Evolutionary conservation across 2,797 vertebrate species (phyloP), one percentile per base, ranked within the genome.

Genomic region (Limosa lapponica): DNA sequence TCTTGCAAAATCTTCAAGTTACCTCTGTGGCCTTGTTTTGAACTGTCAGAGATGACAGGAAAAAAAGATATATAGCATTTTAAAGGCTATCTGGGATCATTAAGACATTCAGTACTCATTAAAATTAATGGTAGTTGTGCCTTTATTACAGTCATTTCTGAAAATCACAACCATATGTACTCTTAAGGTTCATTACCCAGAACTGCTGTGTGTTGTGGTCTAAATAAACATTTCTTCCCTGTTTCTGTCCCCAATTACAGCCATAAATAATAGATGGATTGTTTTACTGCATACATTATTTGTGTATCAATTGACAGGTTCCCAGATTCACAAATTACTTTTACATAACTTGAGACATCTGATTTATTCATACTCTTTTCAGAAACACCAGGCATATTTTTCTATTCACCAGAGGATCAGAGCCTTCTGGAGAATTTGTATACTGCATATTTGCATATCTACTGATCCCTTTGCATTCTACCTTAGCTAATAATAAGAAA

Each of bases 331-430:
- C 34, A 84, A 80, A 79, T 90, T 94, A 67, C 64, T 90, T 95
- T 85, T 92, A 54, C 37, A 64, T 89, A 87, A 75, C 70, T 84
- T 66, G 34, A 73, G 75, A 85, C 6, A 55, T 91, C 70, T 92
- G 80, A 94, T 94, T 95, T 92, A 91, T 95, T 96, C 91, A 74
- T 44, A 34, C 5, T 34, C 43, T 93, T 92, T 92, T 92, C 59
- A 95, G 55, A 93, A 95, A 65, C 28, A 44, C 17, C 25, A 51
- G 27, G 9, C 25, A 19, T 74, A 66, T 65, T 84, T 95, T 95
- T 85, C 51, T 96, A 34, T 75, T 80, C 73, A 82, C 39, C 43
- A 72, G 57, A 87, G 58, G 23, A 91, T 87, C 24, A 37, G 49
- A 93, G 67, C 18, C 65, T 93, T 55, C 30, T 87, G 25, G 34